phyloP scores from a whole-genome alignment of 1,140 invertebrate species.

The Caenorhabditis tropicalis region DNA sequence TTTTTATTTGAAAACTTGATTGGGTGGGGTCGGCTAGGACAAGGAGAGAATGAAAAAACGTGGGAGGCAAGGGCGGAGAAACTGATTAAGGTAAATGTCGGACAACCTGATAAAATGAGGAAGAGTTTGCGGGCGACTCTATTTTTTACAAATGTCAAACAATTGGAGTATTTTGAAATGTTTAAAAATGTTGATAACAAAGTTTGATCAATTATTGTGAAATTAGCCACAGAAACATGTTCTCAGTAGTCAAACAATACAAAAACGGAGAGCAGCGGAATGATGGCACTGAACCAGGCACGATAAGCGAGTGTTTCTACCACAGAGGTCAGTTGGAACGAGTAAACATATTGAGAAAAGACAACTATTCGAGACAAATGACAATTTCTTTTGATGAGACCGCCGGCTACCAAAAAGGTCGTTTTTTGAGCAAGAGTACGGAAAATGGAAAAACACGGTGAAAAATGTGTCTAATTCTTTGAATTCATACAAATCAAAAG shows the following conservation, averaged over 20 bases:
- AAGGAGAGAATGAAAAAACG: background rate
- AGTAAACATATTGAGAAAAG: background rate
- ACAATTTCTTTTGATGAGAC: constrained; percentile 12
- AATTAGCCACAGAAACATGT: background rate
- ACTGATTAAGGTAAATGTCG: constrained; percentile 16
- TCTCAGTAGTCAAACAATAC: background rate
- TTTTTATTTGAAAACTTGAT: background rate
- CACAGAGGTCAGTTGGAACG: background rate
- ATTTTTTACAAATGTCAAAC: background rate
- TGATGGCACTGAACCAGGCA: background rate
- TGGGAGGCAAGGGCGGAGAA: background rate
- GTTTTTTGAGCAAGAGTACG: background rate
- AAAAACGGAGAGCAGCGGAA: background rate
- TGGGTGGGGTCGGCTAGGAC: background rate
- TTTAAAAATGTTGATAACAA: no score
- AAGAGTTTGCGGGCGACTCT: background rate
- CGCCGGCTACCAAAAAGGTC: constrained; percentile 7
- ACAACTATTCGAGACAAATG: background rate
- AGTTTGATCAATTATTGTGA: no score
- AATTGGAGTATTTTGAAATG: no score
- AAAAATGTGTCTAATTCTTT: background rate
- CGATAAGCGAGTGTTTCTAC: constrained; percentile 25
- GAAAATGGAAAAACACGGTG: background rate
- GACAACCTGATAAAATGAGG: background rate
- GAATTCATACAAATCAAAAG: background rate